Conservation (phyloP, 2,888 invertebrate genomes). For the Rotaria magnacalcarata region DNA sequence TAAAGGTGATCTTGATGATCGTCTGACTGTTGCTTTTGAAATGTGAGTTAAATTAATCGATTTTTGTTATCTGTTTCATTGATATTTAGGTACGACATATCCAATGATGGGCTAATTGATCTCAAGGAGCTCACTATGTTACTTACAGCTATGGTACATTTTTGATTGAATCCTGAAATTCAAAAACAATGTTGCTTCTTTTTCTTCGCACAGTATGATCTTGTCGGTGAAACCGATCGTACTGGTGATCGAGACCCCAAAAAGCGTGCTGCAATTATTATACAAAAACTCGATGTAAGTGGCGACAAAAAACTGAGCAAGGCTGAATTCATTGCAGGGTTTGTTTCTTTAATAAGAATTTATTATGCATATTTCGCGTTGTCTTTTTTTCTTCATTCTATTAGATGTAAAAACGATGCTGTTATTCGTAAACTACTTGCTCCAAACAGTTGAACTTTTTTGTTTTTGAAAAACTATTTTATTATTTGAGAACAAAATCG, state of each 20-base stretch:
- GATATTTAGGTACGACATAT: not conserved
- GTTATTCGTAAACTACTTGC: not conserved
- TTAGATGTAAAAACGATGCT: slow-evolving; percentile 4
- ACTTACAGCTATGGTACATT: not conserved
- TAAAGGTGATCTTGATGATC: not conserved
- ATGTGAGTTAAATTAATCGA: not conserved
- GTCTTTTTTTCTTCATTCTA: not conserved
- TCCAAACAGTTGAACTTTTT: not conserved
- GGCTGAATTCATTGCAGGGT: no score
- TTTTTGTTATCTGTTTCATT: not conserved
- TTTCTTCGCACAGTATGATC: no score
- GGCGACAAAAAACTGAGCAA: no score
- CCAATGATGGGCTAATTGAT: not conserved
- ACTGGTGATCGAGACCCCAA: no score
- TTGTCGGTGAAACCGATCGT: no score
- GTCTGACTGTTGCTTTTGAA: slow-evolving; percentile 2
- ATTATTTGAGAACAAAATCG: no score
- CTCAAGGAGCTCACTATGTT: not conserved
- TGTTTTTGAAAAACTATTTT: no score
- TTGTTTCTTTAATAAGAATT: no score
- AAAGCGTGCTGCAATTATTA: no score
- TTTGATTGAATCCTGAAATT: no score
- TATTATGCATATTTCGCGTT: not conserved
- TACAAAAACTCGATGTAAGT: no score
- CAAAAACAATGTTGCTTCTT: no score